These are phyloP conservation scores for Pelvicachromis taeniatus DNA, from an alignment of 2,113 vertebrate genomes.

Conservation along the genomic window DNA sequence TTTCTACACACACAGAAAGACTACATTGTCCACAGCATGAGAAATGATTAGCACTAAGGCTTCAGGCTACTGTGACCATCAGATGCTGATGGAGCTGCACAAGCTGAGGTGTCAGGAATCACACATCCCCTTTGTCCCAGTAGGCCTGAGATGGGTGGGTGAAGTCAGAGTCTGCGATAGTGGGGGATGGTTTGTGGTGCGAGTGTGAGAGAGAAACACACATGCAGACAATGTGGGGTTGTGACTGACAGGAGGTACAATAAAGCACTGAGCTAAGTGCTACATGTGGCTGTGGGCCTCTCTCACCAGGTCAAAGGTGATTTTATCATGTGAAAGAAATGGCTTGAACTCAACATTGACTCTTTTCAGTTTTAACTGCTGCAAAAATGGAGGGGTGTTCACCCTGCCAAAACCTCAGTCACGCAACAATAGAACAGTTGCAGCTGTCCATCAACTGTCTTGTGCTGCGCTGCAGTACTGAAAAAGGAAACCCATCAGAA, in stretches of 20 bases:
- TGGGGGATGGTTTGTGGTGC: constrained; percentile 14
- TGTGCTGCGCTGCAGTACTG: not conserved
- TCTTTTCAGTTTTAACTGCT: constrained; percentile 2
- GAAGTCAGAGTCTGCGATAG: not conserved
- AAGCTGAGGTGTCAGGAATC: constrained; percentile 25
- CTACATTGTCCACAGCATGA: not conserved
- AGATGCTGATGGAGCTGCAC: constrained; percentile 24
- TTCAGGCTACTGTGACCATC: constrained; percentile 12
- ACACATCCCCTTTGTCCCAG: constrained; percentile 12
- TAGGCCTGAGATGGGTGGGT: not conserved
- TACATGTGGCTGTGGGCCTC: not conserved
- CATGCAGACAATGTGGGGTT: not conserved
- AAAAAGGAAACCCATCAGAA: not conserved
- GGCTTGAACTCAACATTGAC: not conserved
- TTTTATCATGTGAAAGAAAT: not conserved
- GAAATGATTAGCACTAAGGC: not conserved
- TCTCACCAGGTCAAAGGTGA: constrained; percentile 41
- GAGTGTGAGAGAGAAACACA: not conserved
- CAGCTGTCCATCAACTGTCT: constrained; percentile 25
- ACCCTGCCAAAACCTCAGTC: constrained; percentile 21
- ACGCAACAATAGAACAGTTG: constrained; percentile 32
- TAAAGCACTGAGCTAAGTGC: constrained; percentile 6
- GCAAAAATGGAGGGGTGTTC: not conserved
- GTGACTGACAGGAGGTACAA: constrained; percentile 20
- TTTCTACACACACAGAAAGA: not conserved